Evolutionary conservation across 2,797 vertebrate genomes (phyloP).

Genomic region (Salmo trutta): DNA sequence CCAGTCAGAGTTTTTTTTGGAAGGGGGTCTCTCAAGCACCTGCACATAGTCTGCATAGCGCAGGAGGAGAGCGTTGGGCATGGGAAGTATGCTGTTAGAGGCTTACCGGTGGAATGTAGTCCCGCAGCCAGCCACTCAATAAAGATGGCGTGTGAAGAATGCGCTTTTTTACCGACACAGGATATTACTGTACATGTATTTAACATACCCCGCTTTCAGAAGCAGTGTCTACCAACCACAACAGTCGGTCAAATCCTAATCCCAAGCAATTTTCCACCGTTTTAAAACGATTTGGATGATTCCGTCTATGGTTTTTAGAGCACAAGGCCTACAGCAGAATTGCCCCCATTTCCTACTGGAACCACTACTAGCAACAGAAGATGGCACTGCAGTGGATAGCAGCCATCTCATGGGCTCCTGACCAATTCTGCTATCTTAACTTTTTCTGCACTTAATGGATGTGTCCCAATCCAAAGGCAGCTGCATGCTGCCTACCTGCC

Average conservation of each 20-base stretch:
- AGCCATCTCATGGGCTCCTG: no score
- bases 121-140: conserved; percentile 67
- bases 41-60: conserved; percentile 74
- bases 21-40: conserved; percentile 66
- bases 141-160: conserved; percentile 71
- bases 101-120: conserved; percentile 59
- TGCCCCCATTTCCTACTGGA: background rate
- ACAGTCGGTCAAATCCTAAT: conserved; percentile 54
- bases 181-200: conserved; percentile 71
- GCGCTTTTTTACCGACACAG: conserved; percentile 58
- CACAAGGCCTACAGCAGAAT: conserved; percentile 8
- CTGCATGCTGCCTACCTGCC: no score
- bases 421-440: no score
- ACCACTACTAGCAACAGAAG: background rate
- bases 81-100: conserved; percentile 39
- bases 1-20: conserved; percentile 46
- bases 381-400: no score
- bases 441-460: no score
- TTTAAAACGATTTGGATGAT: conserved; percentile 55
- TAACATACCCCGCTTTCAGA: conserved; percentile 60
- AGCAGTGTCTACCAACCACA: conserved; percentile 32
- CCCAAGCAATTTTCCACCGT: conserved; percentile 57
- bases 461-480: no score
- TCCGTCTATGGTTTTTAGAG: conserved; percentile 30
- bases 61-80: conserved; percentile 47